Evolutionary conservation across 35 echinoderm and acorn worm genomes (phyloP), one percentile per base, ranked within the genome.

Genomic region (Apostichopus japonicus): DNA sequence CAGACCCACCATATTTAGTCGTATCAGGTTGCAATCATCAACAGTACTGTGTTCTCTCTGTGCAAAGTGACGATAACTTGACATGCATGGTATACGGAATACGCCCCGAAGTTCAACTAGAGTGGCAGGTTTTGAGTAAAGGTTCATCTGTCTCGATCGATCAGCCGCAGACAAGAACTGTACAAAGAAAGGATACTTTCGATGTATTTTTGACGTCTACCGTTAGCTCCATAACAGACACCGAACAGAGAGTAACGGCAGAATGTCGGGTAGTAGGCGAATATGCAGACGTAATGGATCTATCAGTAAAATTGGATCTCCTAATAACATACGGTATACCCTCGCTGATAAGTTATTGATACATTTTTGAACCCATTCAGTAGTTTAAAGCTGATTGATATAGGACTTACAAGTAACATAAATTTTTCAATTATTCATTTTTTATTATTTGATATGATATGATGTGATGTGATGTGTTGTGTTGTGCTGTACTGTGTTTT

Each of bases 81-180:
- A 54, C 51, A 17, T 83, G 80, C 53, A 83, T 21, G 55, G 80
- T 83, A 10, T 55, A 83, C 13, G 80, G 80, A 15, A 83, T 83
- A 21, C 80, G 80, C 55, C 80, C 80, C 13, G 52, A 6, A 19
- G 80, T 83, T 56, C 4, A 55, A 56, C 53, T 83, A 21, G 15
- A 14, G 5, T 83, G 80, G 80, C 54, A 55, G 5, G 53, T 54
- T 19, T 22, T 21, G 6, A 21, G 6, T 21, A 10, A 53, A 14
- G 80, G 44, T 6, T 53, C 19, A 56, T 17, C 8, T 55, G 27
- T 56, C 7, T 83, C 55, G 4, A 14, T 55, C 7, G 16, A 21
- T 83, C 17, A 54, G 4, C 52, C 16, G 5, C 33, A 83, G 44
- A 83, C 22, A 6, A 5, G 10, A 55, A 33, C 44, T 10, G 44